Conservation (phyloP, 2,113 vertebrate species). For the Odontesthes bonariensis region DNA sequence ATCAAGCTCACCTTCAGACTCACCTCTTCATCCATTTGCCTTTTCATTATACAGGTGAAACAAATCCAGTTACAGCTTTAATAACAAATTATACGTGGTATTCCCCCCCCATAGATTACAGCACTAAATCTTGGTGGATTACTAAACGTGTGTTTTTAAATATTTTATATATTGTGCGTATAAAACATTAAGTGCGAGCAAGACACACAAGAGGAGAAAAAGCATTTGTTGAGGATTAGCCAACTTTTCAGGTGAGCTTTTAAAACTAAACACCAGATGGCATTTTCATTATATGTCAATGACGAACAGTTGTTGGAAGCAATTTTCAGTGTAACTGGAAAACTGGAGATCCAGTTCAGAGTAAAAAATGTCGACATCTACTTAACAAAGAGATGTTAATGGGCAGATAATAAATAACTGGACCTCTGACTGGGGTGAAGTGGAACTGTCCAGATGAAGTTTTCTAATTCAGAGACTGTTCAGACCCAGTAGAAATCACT, state of each 20-base stretch:
- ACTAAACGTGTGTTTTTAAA: no score
- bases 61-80: no score
- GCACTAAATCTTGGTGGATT: no score
- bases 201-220: background rate
- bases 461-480: background rate
- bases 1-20: no score
- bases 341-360: background rate
- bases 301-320: background rate
- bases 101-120: no score
- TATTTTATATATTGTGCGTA: no score
- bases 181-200: background rate
- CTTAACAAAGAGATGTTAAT: background rate
- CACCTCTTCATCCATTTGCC: no score
- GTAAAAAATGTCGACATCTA: background rate
- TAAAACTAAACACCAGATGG: slow-evolving; percentile 3
- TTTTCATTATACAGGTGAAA: no score
- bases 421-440: background rate
- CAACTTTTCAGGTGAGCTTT: no score
- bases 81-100: no score
- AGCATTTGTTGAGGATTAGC: no score
- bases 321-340: background rate
- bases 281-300: background rate
- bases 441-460: background rate
- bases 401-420: background rate
- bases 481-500: background rate